Conservation (phyloP, 2,113 vertebrate genomes). For the Lonchura striata region DNA sequence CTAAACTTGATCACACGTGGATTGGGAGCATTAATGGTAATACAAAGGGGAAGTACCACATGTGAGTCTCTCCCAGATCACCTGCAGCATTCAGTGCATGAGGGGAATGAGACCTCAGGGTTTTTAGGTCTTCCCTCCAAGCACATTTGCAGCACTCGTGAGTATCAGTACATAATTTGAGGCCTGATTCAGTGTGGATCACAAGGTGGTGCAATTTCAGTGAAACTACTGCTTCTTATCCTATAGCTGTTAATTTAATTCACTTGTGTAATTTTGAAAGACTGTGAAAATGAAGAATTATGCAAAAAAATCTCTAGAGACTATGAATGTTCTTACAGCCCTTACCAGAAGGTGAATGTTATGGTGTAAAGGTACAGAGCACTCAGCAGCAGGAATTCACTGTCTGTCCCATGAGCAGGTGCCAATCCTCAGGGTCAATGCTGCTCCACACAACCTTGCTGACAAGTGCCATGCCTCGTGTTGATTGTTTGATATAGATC, state of each 20-base stretch:
- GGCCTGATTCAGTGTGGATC: neutral
- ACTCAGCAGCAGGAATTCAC: neutral
- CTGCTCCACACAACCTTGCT: neutral
- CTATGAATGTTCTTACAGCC: neutral
- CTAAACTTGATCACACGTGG: neutral
- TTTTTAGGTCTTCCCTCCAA: neutral
- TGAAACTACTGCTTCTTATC: neutral
- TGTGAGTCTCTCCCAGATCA: neutral
- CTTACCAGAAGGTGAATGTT: neutral
- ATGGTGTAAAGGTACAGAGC: neutral
- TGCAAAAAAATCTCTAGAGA: neutral
- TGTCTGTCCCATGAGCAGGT: neutral
- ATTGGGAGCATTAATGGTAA: neutral
- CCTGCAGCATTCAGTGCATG: neutral
- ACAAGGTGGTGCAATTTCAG: neutral
- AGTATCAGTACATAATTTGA: neutral
- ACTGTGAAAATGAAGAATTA: neutral
- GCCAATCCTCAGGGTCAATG: neutral
- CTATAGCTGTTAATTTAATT: neutral
- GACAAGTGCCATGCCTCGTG: neutral
- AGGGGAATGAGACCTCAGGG: neutral
- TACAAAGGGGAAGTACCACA: neutral
- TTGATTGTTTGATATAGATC: neutral
- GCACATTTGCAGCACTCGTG: neutral
- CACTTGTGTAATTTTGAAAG: neutral